Evolutionary conservation across 2,888 invertebrate species (phyloP), one percentile per base, ranked within the genome.

Genomic region (Tinea trinotella): DNA sequence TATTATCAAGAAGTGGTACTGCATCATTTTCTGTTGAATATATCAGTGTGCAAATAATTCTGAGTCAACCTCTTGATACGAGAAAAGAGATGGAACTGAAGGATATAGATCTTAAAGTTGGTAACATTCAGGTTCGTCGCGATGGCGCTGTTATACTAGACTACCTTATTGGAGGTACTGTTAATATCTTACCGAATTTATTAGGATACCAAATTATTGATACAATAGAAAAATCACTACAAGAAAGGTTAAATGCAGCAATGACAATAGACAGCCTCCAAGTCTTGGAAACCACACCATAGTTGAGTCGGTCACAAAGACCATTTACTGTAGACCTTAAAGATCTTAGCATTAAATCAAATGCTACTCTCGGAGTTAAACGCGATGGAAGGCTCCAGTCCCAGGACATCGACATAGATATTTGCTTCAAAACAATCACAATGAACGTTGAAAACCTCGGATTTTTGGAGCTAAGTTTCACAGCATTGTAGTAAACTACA

Each of bases 71-170:
- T 0, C 76, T 95, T 60, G 94, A 96, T 66, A 92, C 93, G 0
- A 88, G 93, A 56, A 88, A 93, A 57, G 89, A 88, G 15, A 92
- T 94, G 0, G 77, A 87, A 58, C 87, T 95, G 40, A 90, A 91
- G 61, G 90, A 92, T 60, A 80, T 96, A 30, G 91, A 95, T 66
- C 80, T 96, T 53, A 93, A 94, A 70, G 71, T 95, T 59, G 95
- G 95, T 2, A 95, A 95, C 67, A 93, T 95, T 60, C 94, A 95
- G 74, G 89, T 94, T 13, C 87, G 94, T 17, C 92, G 93, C 62
- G 90, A 94, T 62, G 96, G 96, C 0, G 92, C 95, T 0, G 95
- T 96, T n/a, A 94, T 94, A 0, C 59, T 93, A 12, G 96, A 97
- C 75, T 96, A 95, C 66, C 67, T 92, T 0, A 82, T 95, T 57